These are phyloP conservation scores for Isichthys henryi DNA, from an alignment of 2,113 vertebrate genomes.

Conservation along the genomic window DNA sequence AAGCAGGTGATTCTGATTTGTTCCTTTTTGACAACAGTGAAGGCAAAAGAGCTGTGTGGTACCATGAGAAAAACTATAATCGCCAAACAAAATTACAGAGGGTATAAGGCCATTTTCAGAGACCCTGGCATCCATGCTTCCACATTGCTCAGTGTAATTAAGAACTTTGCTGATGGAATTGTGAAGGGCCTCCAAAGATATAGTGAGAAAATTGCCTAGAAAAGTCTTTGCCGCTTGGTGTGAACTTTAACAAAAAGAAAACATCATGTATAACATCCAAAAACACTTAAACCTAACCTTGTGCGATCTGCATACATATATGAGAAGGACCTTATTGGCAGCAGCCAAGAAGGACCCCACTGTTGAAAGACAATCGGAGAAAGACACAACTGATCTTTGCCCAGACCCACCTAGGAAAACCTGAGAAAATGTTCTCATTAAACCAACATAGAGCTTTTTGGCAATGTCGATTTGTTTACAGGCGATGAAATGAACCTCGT, in stretches of 20 bases:
- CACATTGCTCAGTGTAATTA: not conserved
- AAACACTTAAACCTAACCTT: not conserved
- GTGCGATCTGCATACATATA: not conserved
- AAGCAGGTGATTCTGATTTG: not conserved
- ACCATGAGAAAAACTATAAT: not conserved
- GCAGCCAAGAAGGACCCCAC: not conserved
- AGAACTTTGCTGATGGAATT: not conserved
- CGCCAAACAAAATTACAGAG: not conserved
- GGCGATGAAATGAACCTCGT: not conserved
- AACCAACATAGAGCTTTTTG: not conserved
- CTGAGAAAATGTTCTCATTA: not conserved
- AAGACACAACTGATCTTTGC: not conserved
- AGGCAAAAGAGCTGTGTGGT: not conserved
- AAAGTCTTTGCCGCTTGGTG: not conserved
- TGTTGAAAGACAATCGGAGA: not conserved
- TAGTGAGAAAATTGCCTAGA: not conserved
- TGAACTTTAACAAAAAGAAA: not conserved
- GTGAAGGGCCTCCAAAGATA: not conserved
- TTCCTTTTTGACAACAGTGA: not conserved
- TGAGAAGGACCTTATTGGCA: not conserved
- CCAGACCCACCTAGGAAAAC: not conserved
- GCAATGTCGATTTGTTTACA: not conserved
- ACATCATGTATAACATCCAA: not conserved
- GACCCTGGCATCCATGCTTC: not conserved
- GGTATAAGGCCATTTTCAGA: not conserved